These are phyloP conservation scores for Hetaerina titia DNA, from an alignment of 2,888 invertebrate species.

Conservation along the genomic window DNA sequence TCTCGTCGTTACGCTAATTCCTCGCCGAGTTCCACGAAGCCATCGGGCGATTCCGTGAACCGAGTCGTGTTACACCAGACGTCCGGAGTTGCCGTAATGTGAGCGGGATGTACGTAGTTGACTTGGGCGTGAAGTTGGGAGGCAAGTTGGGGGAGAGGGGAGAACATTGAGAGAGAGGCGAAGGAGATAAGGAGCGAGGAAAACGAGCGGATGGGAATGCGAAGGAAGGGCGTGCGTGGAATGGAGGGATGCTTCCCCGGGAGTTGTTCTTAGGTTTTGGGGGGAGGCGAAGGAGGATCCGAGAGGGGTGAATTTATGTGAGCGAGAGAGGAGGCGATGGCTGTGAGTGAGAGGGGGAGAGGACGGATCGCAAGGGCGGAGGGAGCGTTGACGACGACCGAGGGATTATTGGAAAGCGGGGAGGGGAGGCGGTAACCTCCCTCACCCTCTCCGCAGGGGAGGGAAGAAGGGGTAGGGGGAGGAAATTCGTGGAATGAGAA, in stretches of 20 bases:
- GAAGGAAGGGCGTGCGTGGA: no score
- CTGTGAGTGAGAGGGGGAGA: not conserved
- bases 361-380: not conserved
- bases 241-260: no score
- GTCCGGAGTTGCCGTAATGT: not conserved
- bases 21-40: no score
- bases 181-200: no score
- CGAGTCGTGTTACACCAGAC: not conserved
- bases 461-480: not conserved
- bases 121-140: not conserved
- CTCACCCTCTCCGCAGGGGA: not conserved
- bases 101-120: not conserved
- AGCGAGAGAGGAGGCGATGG: not conserved
- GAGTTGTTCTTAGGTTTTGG: not conserved
- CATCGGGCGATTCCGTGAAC: not conserved
- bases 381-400: conserved; percentile 5
- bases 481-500: not conserved
- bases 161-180: not conserved
- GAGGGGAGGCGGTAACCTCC: not conserved
- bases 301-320: not conserved
- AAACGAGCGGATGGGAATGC: no score
- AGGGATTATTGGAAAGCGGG: conserved; percentile 35
- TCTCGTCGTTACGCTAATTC: not conserved
- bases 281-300: not conserved
- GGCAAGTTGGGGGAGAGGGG: not conserved